phyloP scores from a whole-genome alignment of 2,797 vertebrate species.

The Phyllotis vaccarum region DNA sequence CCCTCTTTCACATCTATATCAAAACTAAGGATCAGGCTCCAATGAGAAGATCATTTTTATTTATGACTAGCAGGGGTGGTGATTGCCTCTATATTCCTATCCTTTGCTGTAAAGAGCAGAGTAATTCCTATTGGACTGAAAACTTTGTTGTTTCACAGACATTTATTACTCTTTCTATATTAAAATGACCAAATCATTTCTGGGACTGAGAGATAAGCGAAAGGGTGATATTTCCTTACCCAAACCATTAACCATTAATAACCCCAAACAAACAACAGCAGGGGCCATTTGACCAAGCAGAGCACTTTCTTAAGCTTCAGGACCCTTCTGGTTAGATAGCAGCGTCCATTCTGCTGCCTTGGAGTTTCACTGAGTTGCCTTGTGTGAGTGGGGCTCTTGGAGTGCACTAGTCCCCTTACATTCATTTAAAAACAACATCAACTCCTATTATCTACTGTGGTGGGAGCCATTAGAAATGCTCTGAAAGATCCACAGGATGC shows the following conservation, averaged over 20 bases:
- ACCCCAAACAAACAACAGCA: not conserved
- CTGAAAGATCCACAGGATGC: not conserved
- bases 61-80: not conserved
- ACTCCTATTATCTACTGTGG: not conserved
- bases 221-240: not conserved
- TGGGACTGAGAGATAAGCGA: not conserved
- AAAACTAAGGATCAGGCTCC: conserved; percentile 74
- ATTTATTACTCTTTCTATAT: not conserved
- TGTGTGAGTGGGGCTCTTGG: not conserved
- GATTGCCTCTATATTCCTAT: not conserved
- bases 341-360: not conserved
- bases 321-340: fast-evolving
- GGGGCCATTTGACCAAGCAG: not conserved
- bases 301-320: not conserved
- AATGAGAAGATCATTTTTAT: conserved; percentile 12
- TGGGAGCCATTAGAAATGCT: not conserved
- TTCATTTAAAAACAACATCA: not conserved
- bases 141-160: not conserved
- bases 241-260: not conserved
- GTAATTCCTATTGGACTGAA: not conserved
- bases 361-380: not conserved
- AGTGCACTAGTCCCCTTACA: not conserved
- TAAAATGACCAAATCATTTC: not conserved
- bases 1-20: not conserved
- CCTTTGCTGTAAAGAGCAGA: fast-evolving